Evolutionary conservation across 2,113 vertebrate genomes (phyloP), one percentile per base, ranked within the genome.

Genomic region (Halichoeres trimaculatus): DNA sequence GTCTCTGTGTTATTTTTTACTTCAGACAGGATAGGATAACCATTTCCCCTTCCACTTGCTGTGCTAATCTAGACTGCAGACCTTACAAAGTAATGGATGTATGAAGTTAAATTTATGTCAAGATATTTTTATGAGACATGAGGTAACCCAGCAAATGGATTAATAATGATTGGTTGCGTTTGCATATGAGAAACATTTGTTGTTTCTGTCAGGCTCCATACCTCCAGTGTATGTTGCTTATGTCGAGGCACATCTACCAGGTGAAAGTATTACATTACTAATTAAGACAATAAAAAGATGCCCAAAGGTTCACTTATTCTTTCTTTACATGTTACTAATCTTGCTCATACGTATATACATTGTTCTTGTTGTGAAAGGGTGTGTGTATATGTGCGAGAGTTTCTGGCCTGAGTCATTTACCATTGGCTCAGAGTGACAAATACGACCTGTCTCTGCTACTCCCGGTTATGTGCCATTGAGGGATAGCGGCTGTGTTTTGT

Each of bases 351-450:
- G 6, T 30, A 30, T 30, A 24, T 14, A 52, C 69, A 72, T 51
- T 19, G 56, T 73, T 79, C 66, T 64, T 71, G 61, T 34, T 13
- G 40, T 40, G 68, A 43, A 70, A 70, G 61, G 48, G 67, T 74
- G 53, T 10, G 22, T 10, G 12, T 67, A 52, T 57, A 50, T 67
- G 56, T 43, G 47, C 22, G 48, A 47, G 61, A 34, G 70, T 52
- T 47, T 73, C 47, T 48, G 64, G 64, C 35, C 56, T 2, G 41
- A 73, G 76, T 83, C 80, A 87, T 88, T 83, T 81, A 81, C 62
- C 77, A 67, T 69, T 51, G 80, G 77, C 69, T 83, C 69, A 24
- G 73, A 76, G 81, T 90, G 90, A 92, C 85, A 76, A 85, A 86
- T 90, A 80, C 12, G 76, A 67, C 55, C 78, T 81, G 87, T 85